Base-by-base conservation (phyloP, 2,113 vertebrate genomes). In the Elephantulus edwardii region DNA sequence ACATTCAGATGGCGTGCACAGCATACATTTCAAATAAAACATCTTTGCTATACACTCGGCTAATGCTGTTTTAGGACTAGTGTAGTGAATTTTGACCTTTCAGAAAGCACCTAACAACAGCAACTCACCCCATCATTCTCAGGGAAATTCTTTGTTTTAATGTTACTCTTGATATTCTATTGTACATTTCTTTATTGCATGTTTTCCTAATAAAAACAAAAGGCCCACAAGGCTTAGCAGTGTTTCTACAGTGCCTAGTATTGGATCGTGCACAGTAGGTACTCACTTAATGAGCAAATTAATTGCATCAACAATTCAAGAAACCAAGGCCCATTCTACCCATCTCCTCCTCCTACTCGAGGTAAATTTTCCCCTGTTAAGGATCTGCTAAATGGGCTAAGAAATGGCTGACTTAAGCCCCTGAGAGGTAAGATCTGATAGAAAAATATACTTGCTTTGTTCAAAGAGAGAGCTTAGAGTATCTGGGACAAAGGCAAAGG, bases 401-500 rank as follows among this genome's bases (percentile, higher is more conserved):
- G 58, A 62, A 30, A n/a, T 1, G 24, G 12, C 54, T 56, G 35
- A 80, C 54, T 46, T 17, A 33, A 42, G 28, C 38, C 35, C n/a
- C 71, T 77, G 44, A 38, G 58, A 83, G 28, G 33, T 62, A 48
- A 64, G 8, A 6, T 44, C 77, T 89, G 48, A 52, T 62, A 40
- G 33, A 70, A 81, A n/a, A 89, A 58, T 24, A 56, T 13, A 6
- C 79, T 70, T 76, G 58, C 40, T 60, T 83, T 85, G 42, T 86
- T 26, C 83, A 58, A 75, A 91, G 70, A 64, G 3, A 6, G 74
- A 87, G 62, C 84, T 58, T 30, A 81, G 40, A 87, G 9, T 80
- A 85, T 91, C 71, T 94, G 56, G 68, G 77, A 86, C 85, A 93
- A 90, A 92, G 11, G 52, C 56, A 42, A 54, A 94, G 56, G 87